Evolutionary conservation across 2,797 vertebrate genomes (phyloP), one percentile per base, ranked within the genome.

Genomic region (Lindbergichthys nudifrons): DNA sequence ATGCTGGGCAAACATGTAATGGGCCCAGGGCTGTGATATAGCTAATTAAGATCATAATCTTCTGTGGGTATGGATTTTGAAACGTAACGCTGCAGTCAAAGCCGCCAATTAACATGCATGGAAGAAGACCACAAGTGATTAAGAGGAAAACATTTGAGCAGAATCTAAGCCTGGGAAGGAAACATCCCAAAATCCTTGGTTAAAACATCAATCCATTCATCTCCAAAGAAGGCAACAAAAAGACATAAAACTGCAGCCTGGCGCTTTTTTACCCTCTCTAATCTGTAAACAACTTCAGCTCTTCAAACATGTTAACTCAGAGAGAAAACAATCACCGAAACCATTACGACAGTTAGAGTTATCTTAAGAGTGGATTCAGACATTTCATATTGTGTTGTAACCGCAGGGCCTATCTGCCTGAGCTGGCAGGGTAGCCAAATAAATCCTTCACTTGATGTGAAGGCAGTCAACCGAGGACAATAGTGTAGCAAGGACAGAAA

Each of bases 391-490:
- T 83, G 80, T 77, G 75, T 69, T 50, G 65, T 80, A 76, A 83
- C 87, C 86, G 87, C 82, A 82, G 89, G 89, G 78, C 84, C 82
- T 88, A 80, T 87, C 82, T 82, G 87, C 70, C 81, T 84, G 87
- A 83, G 85, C 80, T 87, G 87, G 73, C 85, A 86, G 75, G 91
- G 87, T 83, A 82, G 87, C 83, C 86, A 88, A 88, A 91, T 90
- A 92, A 92, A 92, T 88, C 87, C 87, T 89, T 75, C 78, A 65
- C 88, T 89, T 91, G 92, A 93, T 93, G 86, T 87, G 89, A 87
- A 87, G 71, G 86, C 87, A 92, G 87, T 92, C 89, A 91, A 88
- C 77, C 83, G 83, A 90, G 85, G 86, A 92, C 89, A 93, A 88
- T 90, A 85, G 88, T 75, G 88, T 86, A 80, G 84, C 77, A 83